Evolutionary conservation across 2,888 invertebrate genomes (phyloP), one percentile per base, ranked within the genome.

Genomic region (Syritta pipiens): DNA sequence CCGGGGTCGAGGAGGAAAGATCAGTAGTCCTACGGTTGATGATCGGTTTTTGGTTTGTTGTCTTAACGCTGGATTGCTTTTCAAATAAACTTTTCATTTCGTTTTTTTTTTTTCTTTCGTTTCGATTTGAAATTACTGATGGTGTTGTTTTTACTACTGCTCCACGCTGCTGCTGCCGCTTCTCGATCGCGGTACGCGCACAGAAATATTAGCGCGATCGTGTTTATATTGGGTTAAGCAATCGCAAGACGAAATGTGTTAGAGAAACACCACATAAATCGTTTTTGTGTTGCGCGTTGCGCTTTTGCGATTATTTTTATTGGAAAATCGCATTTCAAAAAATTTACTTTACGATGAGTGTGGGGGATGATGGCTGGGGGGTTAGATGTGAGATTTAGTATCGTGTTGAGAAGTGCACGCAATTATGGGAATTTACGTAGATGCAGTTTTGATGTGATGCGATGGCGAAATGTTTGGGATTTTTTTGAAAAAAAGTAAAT

Each of bases 221-320:
- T 79, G 79, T 74, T 79, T 74, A 74, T 79, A 79, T 79, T 79
- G 79, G 79, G 67, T 79, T 67, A 79, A 74, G 74, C 67, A 79
- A 79, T 79, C 79, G 48, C 59, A 60, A n/a, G 24, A 65, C 53
- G 65, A 77, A 77, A 65, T 77, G 65, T 79, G 74, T 62, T 79
- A 79, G 74, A 51, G 62, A 79, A 79, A 79, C 51, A 74, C 55
- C 62, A 40, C 67, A 79, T 79, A 67, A 60, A 74, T 68, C 62
- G n/a, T n/a, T n/a, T n/a, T n/a, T n/a, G n/a, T n/a, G n/a, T n/a
- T n/a, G n/a, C n/a, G n/a, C n/a, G n/a, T 67, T 19, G 12, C 20
- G 35, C 55, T 74, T 17, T 17, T 37, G 14, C 37, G 9, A 37
- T 49, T 32, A n/a, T n/a, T n/a, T n/a, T 57, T 51, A 63, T 71